Base-by-base conservation (phyloP, 2,888 invertebrate species). In the Buathra laborator region DNA sequence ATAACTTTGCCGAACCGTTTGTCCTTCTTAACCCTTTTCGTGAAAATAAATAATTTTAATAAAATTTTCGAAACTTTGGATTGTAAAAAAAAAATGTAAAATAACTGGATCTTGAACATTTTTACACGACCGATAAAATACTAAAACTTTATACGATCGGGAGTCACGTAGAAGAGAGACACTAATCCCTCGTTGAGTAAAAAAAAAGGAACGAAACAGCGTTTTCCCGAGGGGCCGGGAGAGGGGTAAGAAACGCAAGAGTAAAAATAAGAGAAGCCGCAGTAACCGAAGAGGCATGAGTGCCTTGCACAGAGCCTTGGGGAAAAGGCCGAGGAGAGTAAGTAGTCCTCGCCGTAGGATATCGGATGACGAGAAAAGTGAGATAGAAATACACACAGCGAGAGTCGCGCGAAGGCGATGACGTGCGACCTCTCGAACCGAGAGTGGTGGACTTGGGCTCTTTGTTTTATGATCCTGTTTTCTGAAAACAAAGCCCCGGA, bases 401-500 rank as follows among this genome's bases (percentile, higher is more conserved):
- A 84, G 66, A 74, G 70, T 43, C 81, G 53, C 64, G 74, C 81
- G 66, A 53, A 62, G 66, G 62, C 68, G 84, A 81, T 81, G 84
- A 79, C 76, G 79, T 48, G 85, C 75, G 76, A 83, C 82, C 82
- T 80, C 82, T 82, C 85, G 80, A 85, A 80, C 79, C 72, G 59
- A 85, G 82, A 85, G 82, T 85, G 66, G 72, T 77, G 82, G 80
- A 76, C 72, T 66, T 81, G 51, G 76, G 24, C 67, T 82, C 85
- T 83, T 83, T 83, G 80, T 83, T 83, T 85, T 85, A 80, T 76
- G 84, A 86, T 82, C 75, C 64, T 84, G 68, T 84, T 86, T 86
- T 80, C 84, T 70, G 48, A 82, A 86, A 86, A 86, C 76, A 82
- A 86, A 86, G 68, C 77, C 70, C 70, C 29, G 62, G 72, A 83